Evolutionary conservation across 2,113 vertebrate genomes (phyloP).

Genomic region (Dromaius novaehollandiae): DNA sequence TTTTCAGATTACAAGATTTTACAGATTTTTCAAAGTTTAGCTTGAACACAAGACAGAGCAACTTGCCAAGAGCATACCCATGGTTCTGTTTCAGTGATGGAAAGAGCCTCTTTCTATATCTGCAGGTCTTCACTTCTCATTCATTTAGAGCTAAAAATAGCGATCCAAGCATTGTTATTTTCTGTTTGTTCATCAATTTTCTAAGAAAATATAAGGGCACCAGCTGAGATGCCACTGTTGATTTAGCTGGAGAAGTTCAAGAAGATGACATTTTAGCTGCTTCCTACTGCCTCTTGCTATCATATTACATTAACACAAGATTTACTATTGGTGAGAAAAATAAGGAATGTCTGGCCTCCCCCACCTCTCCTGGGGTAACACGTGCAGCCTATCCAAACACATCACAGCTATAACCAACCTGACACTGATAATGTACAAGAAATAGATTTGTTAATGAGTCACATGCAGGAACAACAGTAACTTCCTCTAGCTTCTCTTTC

Average conservation of each 20-base stretch:
- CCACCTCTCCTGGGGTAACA: neutral
- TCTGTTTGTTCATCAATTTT: neutral
- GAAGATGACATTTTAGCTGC: neutral
- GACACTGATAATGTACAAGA: neutral
- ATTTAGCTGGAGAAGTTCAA: neutral
- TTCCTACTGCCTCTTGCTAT: neutral
- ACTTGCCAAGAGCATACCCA: neutral
- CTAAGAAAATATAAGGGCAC: neutral
- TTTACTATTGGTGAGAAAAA: neutral
- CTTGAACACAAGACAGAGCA: neutral
- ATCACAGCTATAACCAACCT: neutral
- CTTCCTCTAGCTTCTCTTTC: neutral
- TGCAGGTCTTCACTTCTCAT: neutral
- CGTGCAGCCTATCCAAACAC: neutral
- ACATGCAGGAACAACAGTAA: neutral
- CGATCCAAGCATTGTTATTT: neutral
- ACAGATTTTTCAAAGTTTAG: neutral
- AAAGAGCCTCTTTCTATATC: neutral
- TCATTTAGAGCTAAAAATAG: neutral
- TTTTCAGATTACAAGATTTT: no score
- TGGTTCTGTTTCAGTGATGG: neutral
- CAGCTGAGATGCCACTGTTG: neutral
- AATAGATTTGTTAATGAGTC: neutral
- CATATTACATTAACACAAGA: neutral
- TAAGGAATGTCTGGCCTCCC: neutral